Conservation (phyloP, 2,797 vertebrate genomes). For the Mus caroli region DNA sequence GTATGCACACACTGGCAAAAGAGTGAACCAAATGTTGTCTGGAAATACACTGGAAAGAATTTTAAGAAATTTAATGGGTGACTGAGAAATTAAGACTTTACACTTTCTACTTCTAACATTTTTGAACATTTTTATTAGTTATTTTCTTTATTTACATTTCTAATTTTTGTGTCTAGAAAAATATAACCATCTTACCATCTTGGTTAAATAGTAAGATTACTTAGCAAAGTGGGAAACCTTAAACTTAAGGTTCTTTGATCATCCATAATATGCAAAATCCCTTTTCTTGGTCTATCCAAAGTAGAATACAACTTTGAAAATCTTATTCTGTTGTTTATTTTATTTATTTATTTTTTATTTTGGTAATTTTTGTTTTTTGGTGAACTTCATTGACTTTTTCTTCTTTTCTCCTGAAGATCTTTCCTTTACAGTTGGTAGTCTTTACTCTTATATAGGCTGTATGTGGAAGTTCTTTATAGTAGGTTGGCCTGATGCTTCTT, state of each 20-base stretch:
- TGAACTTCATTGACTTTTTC: neutral
- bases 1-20: accelerated
- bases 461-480: neutral
- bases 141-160: no score
- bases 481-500: neutral
- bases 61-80: neutral
- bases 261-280: neutral
- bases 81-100: neutral
- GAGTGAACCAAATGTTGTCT: neutral
- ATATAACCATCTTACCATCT: neutral
- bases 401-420: constrained; percentile 6
- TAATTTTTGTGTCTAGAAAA: neutral
- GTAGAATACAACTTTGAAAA: neutral
- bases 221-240: neutral
- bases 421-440: neutral
- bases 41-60: neutral
- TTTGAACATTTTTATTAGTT: no score
- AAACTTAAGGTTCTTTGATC: neutral
- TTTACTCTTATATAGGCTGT: neutral
- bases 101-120: neutral
- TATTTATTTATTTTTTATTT: neutral
- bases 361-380: neutral
- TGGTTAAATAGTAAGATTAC: neutral
- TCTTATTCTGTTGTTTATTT: neutral
- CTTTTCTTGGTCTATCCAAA: neutral